These are phyloP conservation scores for Austrofundulus limnaeus DNA, from an alignment of 2,113 vertebrate species.

Conservation along the genomic window DNA sequence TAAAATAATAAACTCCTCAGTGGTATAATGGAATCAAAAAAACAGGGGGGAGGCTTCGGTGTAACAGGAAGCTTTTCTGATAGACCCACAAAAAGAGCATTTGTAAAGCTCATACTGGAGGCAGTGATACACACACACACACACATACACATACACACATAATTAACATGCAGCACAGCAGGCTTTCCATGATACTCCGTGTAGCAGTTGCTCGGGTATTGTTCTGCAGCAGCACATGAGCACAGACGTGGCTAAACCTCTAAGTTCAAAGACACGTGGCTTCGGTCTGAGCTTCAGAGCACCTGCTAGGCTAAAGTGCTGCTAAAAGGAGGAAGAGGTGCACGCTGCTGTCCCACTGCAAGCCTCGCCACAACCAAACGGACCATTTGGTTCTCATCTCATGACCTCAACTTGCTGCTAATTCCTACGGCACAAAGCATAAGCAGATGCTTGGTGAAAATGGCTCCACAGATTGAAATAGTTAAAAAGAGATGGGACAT, in stretches of 20 bases:
- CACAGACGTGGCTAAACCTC: conserved; percentile 32
- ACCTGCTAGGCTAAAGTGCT: conserved; percentile 70
- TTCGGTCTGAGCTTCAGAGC: conserved; percentile 50
- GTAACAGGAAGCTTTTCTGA: conserved; percentile 65
- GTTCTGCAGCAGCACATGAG: conserved; percentile 46
- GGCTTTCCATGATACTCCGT: background rate
- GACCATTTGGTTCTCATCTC: conserved; percentile 82
- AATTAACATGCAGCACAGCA: conserved; percentile 1
- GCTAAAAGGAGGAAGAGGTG: conserved; percentile 35
- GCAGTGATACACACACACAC: conserved; percentile 2
- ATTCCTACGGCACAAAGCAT: conserved; percentile 68
- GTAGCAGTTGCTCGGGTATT: conserved; percentile 41
- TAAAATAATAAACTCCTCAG: conserved; percentile 71
- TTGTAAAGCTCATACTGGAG: conserved; percentile 17
- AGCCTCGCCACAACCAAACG: conserved; percentile 57
- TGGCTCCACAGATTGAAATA: conserved; percentile 43
- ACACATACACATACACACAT: too few species aligned
- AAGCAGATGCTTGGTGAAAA: conserved; percentile 71
- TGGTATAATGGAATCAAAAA: conserved; percentile 55
- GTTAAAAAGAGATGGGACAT: conserved; percentile 16
- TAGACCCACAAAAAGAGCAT: conserved; percentile 42
- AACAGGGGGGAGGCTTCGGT: conserved; percentile 17
- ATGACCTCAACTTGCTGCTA: conserved; percentile 77
- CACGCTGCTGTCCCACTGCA: conserved; percentile 48
- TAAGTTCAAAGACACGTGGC: conserved; percentile 54